Conservation (phyloP, 2,797 vertebrate genomes). For the Scyliorhinus canicula region DNA sequence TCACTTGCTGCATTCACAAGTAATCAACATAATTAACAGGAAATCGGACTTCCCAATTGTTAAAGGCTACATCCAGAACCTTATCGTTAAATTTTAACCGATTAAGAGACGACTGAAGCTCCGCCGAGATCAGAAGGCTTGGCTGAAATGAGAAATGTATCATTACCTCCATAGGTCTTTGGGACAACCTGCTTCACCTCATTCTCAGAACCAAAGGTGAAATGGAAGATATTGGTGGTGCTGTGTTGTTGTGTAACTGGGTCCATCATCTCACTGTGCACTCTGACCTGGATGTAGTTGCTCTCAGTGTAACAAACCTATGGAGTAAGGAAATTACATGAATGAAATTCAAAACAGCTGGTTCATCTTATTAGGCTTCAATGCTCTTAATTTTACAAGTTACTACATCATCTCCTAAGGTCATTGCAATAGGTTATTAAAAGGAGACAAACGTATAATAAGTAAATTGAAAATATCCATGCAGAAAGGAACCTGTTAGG, state of each 20-base stretch:
- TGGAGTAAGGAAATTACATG: slow-evolving; percentile 20
- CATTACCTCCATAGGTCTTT: slow-evolving; percentile 70
- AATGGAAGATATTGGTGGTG: slow-evolving; percentile 94
- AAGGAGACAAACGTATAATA: not conserved
- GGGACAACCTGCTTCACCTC: slow-evolving; percentile 73
- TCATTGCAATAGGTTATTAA: not conserved
- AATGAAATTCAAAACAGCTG: not conserved
- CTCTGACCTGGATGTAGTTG: slow-evolving; percentile 82
- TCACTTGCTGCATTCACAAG: not conserved
- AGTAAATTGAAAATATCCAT: not conserved
- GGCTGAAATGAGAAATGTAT: slow-evolving; percentile 40
- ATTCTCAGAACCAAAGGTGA: slow-evolving; percentile 76
- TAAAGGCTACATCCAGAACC: not conserved
- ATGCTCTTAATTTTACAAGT: not conserved
- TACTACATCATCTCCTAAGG: not conserved
- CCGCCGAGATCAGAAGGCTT: no score
- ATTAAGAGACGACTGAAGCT: not conserved
- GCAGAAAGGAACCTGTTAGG: not conserved
- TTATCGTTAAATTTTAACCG: not conserved
- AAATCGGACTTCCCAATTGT: not conserved
- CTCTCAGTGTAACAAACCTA: slow-evolving; percentile 89
- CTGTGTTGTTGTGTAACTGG: slow-evolving; percentile 71
- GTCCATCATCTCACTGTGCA: slow-evolving; percentile 89
- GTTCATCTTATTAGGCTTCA: not conserved
- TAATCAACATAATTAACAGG: not conserved